These are phyloP conservation scores for Spongilla lacustris DNA, from an alignment of 37 sponge, comb jelly and placozoan species.

Conservation along the genomic window DNA sequence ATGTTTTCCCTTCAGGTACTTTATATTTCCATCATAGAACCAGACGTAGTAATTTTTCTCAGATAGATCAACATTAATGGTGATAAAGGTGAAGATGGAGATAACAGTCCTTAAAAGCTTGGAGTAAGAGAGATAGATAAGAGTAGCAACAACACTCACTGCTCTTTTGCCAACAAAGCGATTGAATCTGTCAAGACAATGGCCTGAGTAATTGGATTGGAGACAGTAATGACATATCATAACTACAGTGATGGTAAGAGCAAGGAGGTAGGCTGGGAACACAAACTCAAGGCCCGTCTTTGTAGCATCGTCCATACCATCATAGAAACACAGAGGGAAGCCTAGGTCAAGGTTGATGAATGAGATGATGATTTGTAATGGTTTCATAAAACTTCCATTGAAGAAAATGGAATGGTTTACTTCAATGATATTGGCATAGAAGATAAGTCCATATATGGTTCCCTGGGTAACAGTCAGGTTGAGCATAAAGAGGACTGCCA, in stretches of 20 bases:
- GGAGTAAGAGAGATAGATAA: conserved; percentile 37
- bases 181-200: too few relatives aligned
- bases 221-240: not conserved
- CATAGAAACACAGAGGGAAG: conserved; percentile 6
- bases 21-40: conserved; percentile 40
- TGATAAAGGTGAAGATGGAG: not conserved
- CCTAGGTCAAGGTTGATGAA: conserved; percentile 24
- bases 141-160: conserved; percentile 38
- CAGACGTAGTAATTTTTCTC: not conserved
- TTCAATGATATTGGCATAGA: conserved; percentile 55
- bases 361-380: not conserved
- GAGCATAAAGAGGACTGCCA: conserved; percentile 42
- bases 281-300: conserved; percentile 25
- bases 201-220: too few relatives aligned
- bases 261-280: conserved; percentile 8
- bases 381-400: not conserved
- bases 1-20: conserved; percentile 2
- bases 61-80: not conserved
- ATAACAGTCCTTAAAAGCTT: conserved; percentile 19
- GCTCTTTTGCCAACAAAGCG: not conserved
- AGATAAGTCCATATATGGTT: conserved; percentile 44
- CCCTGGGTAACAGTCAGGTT: conserved; percentile 48
- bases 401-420: conserved; percentile 35
- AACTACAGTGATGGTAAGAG: not conserved
- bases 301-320: conserved; percentile 2